Base-by-base conservation (phyloP, 2,113 vertebrate genomes). In the Lophura nycthemera region DNA sequence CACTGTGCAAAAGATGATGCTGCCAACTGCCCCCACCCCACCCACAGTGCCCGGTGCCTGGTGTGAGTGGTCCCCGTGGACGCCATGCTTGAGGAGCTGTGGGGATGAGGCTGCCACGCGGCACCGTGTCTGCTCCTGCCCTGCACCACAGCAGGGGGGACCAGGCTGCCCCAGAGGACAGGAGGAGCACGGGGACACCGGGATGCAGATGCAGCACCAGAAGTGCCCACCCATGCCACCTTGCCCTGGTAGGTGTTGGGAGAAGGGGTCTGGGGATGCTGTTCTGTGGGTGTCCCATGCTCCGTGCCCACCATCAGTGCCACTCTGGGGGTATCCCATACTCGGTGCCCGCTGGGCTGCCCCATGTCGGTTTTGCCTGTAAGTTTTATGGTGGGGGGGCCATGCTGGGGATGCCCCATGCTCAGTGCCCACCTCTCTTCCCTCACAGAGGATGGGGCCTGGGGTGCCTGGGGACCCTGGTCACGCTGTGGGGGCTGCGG, bases 61-160 rank as follows among this genome's bases (percentile, higher is more conserved):
- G 99, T 99, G 99, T 63, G 97, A 96, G 2, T 99, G 98, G 99
- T 98, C 98, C 0, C 95, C 96, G 5, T 99, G 99, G 99, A 98
- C 98, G 0, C 97, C 97, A 0, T 99, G 99, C 90, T 98, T 98
- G 48, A 97, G 97, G 94, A 98, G 98, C 1, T 99, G 99, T 32
- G 97, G 98, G 34, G 96, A 93, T 1, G 98, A 99, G 95, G 89
- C 66, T 5, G 97, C 98, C 76, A 96, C 97, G n/a, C 97, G 98
- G 57, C 98, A 98, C 94, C 97, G 98, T 64, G 98, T 97, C 95
- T 99, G 99, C 8, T 45, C 96, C 61, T 99, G 99, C 87, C 98
- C 98, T 1, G 89, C 97, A 27, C 98, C 98, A 1, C 97, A 93
- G 61, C 96, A 97, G 0, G 97, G 97, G 98, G 24, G 43, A 32